Evolutionary conservation across 2,888 invertebrate genomes (phyloP).

Genomic region (Agrypnus murinus): DNA sequence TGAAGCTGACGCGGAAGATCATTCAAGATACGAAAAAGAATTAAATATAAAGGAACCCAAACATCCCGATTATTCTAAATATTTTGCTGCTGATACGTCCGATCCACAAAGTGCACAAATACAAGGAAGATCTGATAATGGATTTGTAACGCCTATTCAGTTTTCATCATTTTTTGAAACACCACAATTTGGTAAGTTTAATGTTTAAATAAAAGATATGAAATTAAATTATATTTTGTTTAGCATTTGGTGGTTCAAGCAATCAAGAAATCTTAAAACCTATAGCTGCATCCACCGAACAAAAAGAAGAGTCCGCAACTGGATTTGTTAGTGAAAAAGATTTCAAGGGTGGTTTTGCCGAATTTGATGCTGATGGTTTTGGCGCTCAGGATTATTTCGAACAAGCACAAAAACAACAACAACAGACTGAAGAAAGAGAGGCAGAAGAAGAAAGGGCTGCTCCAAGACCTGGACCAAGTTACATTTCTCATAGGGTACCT

Average conservation of each 20-base stretch:
- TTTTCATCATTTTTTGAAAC: constrained; percentile 74
- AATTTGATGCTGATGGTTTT: constrained; percentile 50
- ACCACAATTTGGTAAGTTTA: constrained; percentile 68
- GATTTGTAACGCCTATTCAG: constrained; percentile 72
- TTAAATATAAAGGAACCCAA: no score
- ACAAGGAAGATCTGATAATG: constrained; percentile 33
- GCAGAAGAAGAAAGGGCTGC: constrained; percentile 55
- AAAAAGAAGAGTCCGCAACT: constrained; percentile 1
- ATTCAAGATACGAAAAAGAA: constrained; percentile 57
- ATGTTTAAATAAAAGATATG: neutral
- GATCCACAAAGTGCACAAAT: constrained; percentile 52
- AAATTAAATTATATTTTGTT: neutral
- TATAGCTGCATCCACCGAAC: constrained; percentile 15
- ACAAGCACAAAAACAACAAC: constrained; percentile 60
- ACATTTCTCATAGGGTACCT: constrained; percentile 65
- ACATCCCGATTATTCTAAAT: constrained; percentile 67
- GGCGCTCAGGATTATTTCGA: constrained; percentile 68
- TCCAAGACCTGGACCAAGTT: constrained; percentile 63
- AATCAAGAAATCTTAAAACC: constrained; percentile 53
- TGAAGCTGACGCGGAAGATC: constrained; percentile 60
- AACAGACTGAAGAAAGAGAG: constrained; percentile 51
- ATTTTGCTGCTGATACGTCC: constrained; percentile 61
- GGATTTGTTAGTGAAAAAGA: constrained; percentile 35
- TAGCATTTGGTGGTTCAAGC: constrained; percentile 45
- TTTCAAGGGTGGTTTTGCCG: constrained; percentile 32